Conservation (phyloP, 2,113 vertebrate genomes). For the Lichenostomus cassidix region DNA sequence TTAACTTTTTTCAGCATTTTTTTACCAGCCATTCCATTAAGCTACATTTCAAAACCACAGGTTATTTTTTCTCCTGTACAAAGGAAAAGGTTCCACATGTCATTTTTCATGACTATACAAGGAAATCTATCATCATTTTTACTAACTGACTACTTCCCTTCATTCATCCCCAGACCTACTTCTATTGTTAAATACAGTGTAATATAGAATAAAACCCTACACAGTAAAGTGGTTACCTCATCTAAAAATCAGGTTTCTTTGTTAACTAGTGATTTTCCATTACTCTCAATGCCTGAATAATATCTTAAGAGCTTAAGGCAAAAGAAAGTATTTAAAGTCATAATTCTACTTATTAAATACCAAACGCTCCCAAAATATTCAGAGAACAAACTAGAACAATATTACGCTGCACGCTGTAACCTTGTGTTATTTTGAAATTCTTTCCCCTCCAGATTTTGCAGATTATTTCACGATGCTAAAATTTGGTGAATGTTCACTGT, state of each 20-base stretch:
- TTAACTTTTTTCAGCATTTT: not conserved
- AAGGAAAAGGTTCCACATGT: not conserved
- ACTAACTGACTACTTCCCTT: not conserved
- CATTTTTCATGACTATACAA: not conserved
- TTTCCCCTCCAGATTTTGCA: not conserved
- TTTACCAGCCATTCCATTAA: slow-evolving; percentile 24
- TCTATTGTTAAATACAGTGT: not conserved
- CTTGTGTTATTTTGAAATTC: not conserved
- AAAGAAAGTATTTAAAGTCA: not conserved
- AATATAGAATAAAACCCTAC: not conserved
- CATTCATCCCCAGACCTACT: not conserved
- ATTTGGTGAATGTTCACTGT: not conserved
- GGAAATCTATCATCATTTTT: slow-evolving; percentile 17
- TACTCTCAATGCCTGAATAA: not conserved
- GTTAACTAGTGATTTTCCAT: slow-evolving; percentile 9
- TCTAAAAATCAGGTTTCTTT: slow-evolving; percentile 5
- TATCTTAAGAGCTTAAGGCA: slow-evolving; percentile 6
- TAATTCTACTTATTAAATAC: slow-evolving; percentile 1
- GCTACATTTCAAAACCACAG: slow-evolving; percentile 43
- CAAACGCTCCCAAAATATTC: not conserved
- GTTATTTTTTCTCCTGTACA: not conserved
- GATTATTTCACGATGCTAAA: not conserved
- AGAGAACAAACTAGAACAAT: not conserved
- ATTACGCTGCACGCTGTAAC: not conserved
- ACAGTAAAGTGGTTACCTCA: not conserved